Conservation (phyloP, 2,797 vertebrate species). For the Hoplostethus mediterraneus region DNA sequence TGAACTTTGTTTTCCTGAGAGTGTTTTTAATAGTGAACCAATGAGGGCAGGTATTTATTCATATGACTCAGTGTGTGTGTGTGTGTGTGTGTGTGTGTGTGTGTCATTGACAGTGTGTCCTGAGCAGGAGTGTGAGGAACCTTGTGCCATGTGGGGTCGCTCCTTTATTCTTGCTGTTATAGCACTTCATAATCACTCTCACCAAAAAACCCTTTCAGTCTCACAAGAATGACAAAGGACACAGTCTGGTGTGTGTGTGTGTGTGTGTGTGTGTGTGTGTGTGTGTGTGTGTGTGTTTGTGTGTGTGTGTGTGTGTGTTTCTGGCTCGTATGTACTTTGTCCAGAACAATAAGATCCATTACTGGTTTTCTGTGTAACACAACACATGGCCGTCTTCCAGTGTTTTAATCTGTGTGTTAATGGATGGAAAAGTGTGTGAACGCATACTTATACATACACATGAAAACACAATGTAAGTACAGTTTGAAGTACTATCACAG, state of each 20-base stretch:
- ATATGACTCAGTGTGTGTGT: neutral
- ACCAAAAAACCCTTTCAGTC: constrained; percentile 19
- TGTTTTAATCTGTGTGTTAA: constrained; percentile 1
- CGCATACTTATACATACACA: neutral
- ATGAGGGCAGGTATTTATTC: constrained; percentile 44
- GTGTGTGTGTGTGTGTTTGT: constrained; percentile 17
- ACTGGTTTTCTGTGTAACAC: constrained; percentile 26
- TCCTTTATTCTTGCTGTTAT: constrained; percentile 32
- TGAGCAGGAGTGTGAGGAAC: constrained; percentile 40
- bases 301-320: constrained; percentile 14
- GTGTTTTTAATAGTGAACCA: constrained; percentile 22
- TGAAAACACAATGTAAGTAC: neutral
- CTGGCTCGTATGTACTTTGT: neutral
- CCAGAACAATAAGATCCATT: neutral
- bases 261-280: constrained; percentile 21
- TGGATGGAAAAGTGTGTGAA: constrained; percentile 3
- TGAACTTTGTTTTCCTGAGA: constrained; percentile 18
- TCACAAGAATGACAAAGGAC: constrained; percentile 13
- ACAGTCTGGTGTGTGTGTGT: constrained; percentile 1
- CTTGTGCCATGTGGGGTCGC: constrained; percentile 28
- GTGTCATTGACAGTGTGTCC: constrained; percentile 5
- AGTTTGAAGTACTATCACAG: constrained; percentile 14
- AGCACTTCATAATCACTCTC: constrained; percentile 37
- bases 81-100: neutral
- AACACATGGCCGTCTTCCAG: constrained; percentile 17